Conservation (phyloP, 2,113 vertebrate genomes). For the Ceuthmochares aereus region DNA sequence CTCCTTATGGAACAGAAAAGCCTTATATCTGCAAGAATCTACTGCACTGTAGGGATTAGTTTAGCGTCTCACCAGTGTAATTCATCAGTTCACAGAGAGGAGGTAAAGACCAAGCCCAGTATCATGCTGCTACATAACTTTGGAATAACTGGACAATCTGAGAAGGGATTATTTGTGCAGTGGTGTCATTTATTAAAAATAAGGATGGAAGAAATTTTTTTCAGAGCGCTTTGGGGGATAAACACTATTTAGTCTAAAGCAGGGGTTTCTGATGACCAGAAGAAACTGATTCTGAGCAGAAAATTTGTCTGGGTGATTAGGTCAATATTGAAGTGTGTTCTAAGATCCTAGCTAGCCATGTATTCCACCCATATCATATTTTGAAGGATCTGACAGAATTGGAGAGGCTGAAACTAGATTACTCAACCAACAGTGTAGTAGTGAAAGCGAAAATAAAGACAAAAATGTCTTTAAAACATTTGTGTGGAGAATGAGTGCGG, state of each 20-base stretch:
- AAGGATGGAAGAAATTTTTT: background rate
- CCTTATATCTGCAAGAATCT: background rate
- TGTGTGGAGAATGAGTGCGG: background rate
- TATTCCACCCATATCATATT: background rate
- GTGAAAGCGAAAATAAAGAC: background rate
- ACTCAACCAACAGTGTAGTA: background rate
- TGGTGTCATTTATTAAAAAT: background rate
- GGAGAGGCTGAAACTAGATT: background rate
- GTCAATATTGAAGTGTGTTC: background rate
- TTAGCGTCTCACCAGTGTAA: background rate
- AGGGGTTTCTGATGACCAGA: background rate
- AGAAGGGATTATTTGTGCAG: background rate
- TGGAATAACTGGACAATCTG: background rate
- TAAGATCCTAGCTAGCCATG: background rate
- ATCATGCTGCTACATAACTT: background rate
- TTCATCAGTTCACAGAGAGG: background rate
- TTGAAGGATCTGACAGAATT: background rate
- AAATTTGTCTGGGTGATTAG: background rate
- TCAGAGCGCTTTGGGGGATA: background rate
- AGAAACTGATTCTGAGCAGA: background rate
- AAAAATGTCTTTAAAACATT: background rate
- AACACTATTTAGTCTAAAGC: background rate
- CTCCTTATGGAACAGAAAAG: slow-evolving; percentile 3
- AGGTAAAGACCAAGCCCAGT: background rate
- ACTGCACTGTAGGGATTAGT: background rate